These are phyloP conservation scores for Ceyx melanurus DNA, from an alignment of 2,113 vertebrate species.

Conservation along the genomic window DNA sequence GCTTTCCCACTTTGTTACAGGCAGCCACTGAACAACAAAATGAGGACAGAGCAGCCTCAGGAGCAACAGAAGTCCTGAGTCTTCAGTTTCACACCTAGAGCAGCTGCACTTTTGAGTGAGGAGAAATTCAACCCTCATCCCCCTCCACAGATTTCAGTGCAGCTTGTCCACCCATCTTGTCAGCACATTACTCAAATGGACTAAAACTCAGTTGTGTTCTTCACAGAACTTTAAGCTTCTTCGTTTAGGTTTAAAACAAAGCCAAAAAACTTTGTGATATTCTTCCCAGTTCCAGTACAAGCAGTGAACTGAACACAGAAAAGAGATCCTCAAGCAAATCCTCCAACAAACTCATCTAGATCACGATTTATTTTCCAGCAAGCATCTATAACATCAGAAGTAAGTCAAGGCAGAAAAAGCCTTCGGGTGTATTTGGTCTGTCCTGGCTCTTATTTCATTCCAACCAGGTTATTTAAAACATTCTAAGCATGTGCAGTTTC, in stretches of 20 bases:
- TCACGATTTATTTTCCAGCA: background rate
- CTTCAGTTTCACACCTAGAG: background rate
- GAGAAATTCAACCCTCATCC: background rate
- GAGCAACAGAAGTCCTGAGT: background rate
- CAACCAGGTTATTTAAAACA: background rate
- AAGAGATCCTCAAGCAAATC: background rate
- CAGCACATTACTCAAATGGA: background rate
- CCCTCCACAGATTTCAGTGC: background rate
- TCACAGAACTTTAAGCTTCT: background rate
- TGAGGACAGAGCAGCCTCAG: background rate
- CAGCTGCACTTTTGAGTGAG: background rate
- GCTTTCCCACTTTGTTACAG: background rate
- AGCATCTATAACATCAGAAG: background rate
- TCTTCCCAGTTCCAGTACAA: background rate
- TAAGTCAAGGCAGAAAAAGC: background rate
- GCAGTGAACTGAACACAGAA: background rate
- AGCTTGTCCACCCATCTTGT: background rate
- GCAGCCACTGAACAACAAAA: slow-evolving; percentile 1
- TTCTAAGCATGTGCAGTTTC: background rate
- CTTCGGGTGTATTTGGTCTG: background rate
- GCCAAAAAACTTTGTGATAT: background rate
- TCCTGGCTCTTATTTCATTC: background rate
- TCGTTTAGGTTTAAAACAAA: background rate
- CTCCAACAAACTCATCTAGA: background rate
- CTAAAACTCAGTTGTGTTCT: background rate